Conservation (phyloP, 2,888 invertebrate species). For the Strigamia crassipes region DNA sequence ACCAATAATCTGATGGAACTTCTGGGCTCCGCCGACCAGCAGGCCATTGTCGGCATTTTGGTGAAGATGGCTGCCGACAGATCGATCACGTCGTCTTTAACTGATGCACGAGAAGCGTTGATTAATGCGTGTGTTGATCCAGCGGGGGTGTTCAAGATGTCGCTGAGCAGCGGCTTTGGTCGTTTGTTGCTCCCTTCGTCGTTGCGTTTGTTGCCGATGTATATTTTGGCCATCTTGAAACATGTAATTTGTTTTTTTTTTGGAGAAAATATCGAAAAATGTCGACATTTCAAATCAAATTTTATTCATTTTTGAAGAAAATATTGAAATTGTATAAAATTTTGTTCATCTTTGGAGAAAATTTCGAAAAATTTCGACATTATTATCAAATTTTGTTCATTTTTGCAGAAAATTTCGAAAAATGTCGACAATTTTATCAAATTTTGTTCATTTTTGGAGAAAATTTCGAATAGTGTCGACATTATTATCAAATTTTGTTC, state of each 20-base stretch:
- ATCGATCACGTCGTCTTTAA: constrained; percentile 78
- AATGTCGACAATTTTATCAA: neutral
- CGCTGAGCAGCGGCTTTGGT: constrained; percentile 61
- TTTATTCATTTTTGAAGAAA: neutral
- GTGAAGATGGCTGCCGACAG: constrained; percentile 98
- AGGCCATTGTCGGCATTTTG: constrained; percentile 87
- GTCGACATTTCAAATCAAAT: too few species aligned
- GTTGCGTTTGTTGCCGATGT: constrained; percentile 82
- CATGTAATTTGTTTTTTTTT: constrained; percentile 65
- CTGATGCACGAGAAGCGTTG: constrained; percentile 94
- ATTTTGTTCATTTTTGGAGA: neutral
- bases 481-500: too few species aligned
- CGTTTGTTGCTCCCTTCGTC: constrained; percentile 75
- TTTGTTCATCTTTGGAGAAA: neutral
- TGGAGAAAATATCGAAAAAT: too few species aligned
- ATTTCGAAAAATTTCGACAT: too few species aligned
- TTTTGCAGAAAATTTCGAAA: neutral
- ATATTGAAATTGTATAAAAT: neutral
- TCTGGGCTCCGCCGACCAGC: constrained; percentile 86
- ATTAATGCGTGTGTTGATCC: constrained; percentile 94
- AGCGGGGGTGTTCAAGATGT: constrained; percentile 72
- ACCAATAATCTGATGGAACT: constrained; percentile 82
- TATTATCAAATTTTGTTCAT: neutral
- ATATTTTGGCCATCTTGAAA: constrained; percentile 86
- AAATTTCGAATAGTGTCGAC: too few species aligned